These are phyloP conservation scores for Myiotriccus ornatus DNA, from an alignment of 2,797 vertebrate species.

Conservation along the genomic window DNA sequence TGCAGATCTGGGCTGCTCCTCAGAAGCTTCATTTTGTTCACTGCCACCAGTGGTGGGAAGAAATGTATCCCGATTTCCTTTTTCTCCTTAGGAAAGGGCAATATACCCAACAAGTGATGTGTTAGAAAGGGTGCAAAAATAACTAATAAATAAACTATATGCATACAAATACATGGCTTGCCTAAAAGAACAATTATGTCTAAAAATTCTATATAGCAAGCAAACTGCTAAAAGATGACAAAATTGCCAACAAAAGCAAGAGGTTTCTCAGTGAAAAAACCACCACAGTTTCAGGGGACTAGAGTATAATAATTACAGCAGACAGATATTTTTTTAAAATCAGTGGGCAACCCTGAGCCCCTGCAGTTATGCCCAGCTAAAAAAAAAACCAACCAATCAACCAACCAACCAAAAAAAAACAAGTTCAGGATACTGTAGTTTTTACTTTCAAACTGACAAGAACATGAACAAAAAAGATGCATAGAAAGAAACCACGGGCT, in stretches of 20 bases:
- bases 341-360: not conserved
- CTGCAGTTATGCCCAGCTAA: not conserved
- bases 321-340: not conserved
- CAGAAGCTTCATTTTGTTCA: not conserved
- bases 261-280: not conserved
- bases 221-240: not conserved
- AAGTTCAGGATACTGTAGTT: not conserved
- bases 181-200: not conserved
- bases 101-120: not conserved
- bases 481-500: not conserved
- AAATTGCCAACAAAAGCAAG: not conserved
- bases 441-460: not conserved
- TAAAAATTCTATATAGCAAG: not conserved
- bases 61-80: not conserved
- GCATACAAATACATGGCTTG: not conserved
- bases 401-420: not conserved
- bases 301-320: not conserved
- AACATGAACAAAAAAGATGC: not conserved
- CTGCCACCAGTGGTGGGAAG: not conserved
- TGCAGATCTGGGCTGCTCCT: not conserved
- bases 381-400: not conserved
- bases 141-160: not conserved
- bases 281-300: not conserved
- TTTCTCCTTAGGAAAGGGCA: not conserved
- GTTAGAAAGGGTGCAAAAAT: not conserved